Conservation (phyloP, 2,797 vertebrate genomes). For the Myiotriccus ornatus region DNA sequence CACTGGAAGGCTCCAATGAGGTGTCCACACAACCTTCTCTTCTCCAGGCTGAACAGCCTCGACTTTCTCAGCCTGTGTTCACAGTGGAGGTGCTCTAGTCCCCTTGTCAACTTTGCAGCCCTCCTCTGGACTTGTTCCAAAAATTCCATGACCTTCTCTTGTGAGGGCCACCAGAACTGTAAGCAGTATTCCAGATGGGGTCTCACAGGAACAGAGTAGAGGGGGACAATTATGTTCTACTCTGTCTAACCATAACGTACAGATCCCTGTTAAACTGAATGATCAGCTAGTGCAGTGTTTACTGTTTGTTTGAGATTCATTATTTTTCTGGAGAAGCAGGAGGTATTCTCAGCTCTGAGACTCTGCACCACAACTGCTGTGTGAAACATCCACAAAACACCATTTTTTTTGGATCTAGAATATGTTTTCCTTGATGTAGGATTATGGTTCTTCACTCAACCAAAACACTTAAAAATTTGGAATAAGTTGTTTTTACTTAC, state of each 20-base stretch:
- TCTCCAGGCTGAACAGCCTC: background rate
- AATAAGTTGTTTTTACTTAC: background rate
- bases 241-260: background rate
- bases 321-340: background rate
- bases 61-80: background rate
- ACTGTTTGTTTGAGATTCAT: background rate
- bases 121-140: background rate
- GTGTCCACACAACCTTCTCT: background rate
- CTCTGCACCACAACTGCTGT: background rate
- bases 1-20: background rate
- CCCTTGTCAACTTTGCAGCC: background rate
- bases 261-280: slow-evolving; percentile 6
- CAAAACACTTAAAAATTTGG: slow-evolving; percentile 8
- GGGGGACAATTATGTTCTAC: background rate
- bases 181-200: too few species aligned
- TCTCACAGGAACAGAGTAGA: background rate
- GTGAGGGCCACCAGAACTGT: background rate
- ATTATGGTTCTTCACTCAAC: background rate
- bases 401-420: slow-evolving; percentile 1
- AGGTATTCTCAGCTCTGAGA: background rate
- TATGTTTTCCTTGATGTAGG: background rate
- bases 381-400: background rate
- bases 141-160: background rate
- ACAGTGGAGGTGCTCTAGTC: too few species aligned
- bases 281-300: background rate